A percentile compares a stretch with the other conserved stretches of the same genome.
Evolutionary conservation across 2,888 invertebrate genomes (phyloP).

Genomic region (Loripinus fragilis): DNA sequence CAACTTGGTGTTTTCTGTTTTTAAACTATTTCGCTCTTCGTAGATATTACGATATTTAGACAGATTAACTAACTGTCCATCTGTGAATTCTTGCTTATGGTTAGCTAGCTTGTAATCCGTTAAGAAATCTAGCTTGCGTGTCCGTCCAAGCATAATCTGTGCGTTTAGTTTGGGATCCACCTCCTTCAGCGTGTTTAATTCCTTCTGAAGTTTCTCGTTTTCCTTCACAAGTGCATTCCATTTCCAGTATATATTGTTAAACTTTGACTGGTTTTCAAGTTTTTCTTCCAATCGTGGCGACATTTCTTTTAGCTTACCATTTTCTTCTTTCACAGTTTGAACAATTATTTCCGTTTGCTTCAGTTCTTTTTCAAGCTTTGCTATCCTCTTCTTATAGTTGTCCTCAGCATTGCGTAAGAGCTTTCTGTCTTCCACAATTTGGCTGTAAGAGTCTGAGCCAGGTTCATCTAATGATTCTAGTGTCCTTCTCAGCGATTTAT

Average conservation of each 20-base stretch:
- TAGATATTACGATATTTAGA: background rate
- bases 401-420: conserved; percentile 49
- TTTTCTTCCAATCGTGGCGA: background rate
- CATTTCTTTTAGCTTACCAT: conserved; percentile 14
- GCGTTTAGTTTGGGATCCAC: background rate
- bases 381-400: conserved; percentile 46
- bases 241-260: conserved; percentile 18
- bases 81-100: background rate
- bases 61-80: background rate
- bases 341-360: conserved; percentile 29
- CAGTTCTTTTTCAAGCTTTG: conserved; percentile 42
- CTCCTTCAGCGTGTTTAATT: background rate
- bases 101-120: background rate
- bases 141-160: background rate
- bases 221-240: conserved; percentile 26
- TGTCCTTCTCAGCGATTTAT: conserved; percentile 38
- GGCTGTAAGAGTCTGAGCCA: conserved; percentile 47
- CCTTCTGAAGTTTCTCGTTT: conserved; percentile 9
- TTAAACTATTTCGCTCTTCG: conserved; percentile 1
- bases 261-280: conserved; percentile 2
- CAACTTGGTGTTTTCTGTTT: conserved; percentile 2
- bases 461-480: conserved; percentile 45
- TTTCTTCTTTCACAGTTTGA: conserved; percentile 25
- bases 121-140: background rate
- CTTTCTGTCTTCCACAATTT: conserved; percentile 44